Conservation (phyloP, 53 echinoderm and acorn worm species). For the Echinarachnius parma region DNA sequence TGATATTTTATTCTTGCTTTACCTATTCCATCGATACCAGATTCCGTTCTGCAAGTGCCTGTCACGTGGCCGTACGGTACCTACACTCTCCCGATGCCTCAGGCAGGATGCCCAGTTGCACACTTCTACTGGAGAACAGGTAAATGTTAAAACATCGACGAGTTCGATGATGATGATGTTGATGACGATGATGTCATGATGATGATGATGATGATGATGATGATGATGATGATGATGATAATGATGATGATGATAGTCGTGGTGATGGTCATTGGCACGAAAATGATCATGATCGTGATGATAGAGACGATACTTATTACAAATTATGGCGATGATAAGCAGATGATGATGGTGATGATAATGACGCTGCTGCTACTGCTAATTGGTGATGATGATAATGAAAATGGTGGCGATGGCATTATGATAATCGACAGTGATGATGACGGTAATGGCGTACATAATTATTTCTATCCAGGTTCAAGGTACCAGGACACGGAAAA, state of each 20-base stretch:
- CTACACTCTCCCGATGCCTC: slow-evolving; percentile 67
- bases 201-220: slow-evolving; percentile 1
- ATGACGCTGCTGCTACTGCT: too few relatives aligned
- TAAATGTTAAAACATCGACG: too few relatives aligned
- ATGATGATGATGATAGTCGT: background rate
- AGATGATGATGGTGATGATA: too few relatives aligned
- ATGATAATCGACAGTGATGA: too few relatives aligned
- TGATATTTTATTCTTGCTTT: background rate
- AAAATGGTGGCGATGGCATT: too few relatives aligned
- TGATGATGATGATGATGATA: background rate
- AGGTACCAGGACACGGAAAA: slow-evolving; percentile 82
- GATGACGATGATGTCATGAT: background rate
- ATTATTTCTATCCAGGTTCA: slow-evolving; percentile 63
- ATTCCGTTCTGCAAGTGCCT: slow-evolving; percentile 52
- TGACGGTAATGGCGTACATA: too few relatives aligned
- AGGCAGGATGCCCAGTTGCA: slow-evolving; percentile 60
- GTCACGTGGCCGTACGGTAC: slow-evolving; percentile 76
- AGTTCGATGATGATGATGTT: background rate
- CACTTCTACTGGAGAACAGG: slow-evolving; percentile 63
- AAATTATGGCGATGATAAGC: too few relatives aligned
- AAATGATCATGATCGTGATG: background rate
- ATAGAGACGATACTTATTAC: too few relatives aligned
- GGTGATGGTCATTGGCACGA: background rate
- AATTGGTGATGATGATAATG: too few relatives aligned
- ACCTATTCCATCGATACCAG: slow-evolving; percentile 13